Base-by-base conservation (phyloP, 2,113 vertebrate genomes). In the Cyanistes caeruleus region DNA sequence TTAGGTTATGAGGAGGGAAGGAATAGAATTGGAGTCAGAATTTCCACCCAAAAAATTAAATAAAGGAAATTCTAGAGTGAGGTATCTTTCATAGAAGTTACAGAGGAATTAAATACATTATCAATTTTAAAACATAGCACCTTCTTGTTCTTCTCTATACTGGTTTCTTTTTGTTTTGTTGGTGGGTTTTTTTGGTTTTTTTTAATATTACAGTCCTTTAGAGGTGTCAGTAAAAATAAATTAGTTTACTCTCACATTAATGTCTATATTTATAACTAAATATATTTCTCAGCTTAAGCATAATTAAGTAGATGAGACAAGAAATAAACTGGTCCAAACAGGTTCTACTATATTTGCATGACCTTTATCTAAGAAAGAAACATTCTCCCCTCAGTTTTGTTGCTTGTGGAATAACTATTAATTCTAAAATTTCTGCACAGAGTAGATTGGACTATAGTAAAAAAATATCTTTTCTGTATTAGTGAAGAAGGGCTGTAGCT, bases 41-140 rank as follows among this genome's bases (percentile, higher is more conserved):
- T 83, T 79, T 79, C 20, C 6, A 67, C 37, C 6, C 3, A 2
- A 8, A 48, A 85, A 58, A 74, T 39, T 27, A 8, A 27, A 63
- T n/a, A 49, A 69, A 74, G 6, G 11, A 39, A 21, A 65, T 67
- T 58, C 6, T 44, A 23, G 52, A 81, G 10, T 39, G 9, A 69
- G 11, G 1, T 6, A 13, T 31, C 8, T 53, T 39, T 41, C 58
- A 5, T 25, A 21, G n/a, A 70, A 69, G 5, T 43, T 60, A 20
- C 11, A 55, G 25, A 11, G 46, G 1, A 77, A 64, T 63, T n/a
- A 19, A 75, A 43, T 43, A 24, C 0, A 0, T 25, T 33, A 12
- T 3, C 0, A 6, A 13, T 33, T 0, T 24, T 9, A 21, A 64
- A 64, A 69, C 75, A 30, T 17, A 33, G 1, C 4, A 41, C 44